phyloP scores from a whole-genome alignment of 1,140 invertebrate genomes.

The Olivierus martensii region DNA sequence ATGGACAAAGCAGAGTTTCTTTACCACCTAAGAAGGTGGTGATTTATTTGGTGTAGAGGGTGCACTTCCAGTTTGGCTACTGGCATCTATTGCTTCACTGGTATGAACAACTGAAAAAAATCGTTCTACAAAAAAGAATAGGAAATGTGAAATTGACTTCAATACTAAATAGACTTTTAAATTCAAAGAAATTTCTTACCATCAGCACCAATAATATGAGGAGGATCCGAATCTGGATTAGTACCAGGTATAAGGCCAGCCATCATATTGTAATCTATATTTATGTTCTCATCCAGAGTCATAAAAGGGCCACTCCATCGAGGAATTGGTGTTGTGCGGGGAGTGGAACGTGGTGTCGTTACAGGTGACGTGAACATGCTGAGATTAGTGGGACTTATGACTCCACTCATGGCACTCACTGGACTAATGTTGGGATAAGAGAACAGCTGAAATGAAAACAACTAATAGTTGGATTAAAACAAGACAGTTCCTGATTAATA shows the following conservation, averaged over 20 bases:
- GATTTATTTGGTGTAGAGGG: conserved; percentile 18
- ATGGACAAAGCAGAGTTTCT: no score
- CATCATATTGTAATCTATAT: conserved; percentile 69
- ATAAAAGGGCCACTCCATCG: conserved; percentile 80
- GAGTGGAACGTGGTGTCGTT: conserved; percentile 51
- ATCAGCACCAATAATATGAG: conserved; percentile 51
- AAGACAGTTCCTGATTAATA: not conserved
- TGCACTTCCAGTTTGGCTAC: conserved; percentile 16
- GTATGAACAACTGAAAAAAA: conserved; percentile 33
- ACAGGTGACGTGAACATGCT: conserved; percentile 70
- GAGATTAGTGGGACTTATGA: conserved; percentile 79
- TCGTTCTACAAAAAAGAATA: conserved; percentile 25
- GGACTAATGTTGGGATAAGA: conserved; percentile 17
- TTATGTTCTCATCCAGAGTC: conserved; percentile 61
- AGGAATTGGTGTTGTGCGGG: conserved; percentile 44
- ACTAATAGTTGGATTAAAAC: not conserved
- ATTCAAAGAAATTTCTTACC: conserved; percentile 29
- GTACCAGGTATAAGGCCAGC: conserved; percentile 51
- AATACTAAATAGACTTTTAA: not conserved
- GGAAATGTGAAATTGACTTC: not conserved
- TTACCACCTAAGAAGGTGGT: conserved; percentile 16
- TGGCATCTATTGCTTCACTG: conserved; percentile 26
- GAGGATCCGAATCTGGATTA: conserved; percentile 45
- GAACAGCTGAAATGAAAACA: conserved; percentile 10
- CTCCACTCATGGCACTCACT: conserved; percentile 52